Base-by-base conservation (phyloP, 1,140 invertebrate species). In the Coenobita brevimanus region DNA sequence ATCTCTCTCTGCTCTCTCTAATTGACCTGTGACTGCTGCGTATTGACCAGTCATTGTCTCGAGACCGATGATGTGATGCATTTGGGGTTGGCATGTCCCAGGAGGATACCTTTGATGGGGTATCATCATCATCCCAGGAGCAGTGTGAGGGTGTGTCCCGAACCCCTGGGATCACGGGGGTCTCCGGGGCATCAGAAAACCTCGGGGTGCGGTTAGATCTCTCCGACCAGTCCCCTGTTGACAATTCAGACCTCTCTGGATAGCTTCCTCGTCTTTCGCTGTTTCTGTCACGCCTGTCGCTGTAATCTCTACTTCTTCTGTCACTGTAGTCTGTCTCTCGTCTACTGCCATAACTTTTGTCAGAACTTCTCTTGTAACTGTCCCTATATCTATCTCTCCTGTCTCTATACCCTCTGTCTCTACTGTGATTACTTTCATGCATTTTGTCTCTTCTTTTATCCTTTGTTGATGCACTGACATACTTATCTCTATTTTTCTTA, bases 81-180 rank as follows among this genome's bases (percentile, higher is more conserved):
- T 94, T 93, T 0, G 98, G 98, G 0, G 98, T 98, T 0, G 97
- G 97, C 91, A 97, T 95, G 93, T 99, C 98, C 97, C 98, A 99
- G 67, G 95, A 95, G 4, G 97, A 98, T 90, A 94, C 94, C 90
- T 94, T 95, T 10, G 91, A 91, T 21, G 95, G 95, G 1, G 94
- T 94, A 41, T 95, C 95, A 88, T 94, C 93, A 30, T 97, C 96
- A 92, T 99, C 97, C 98, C 98, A 91, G 3, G 89, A 41, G n/a
- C 83, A 86, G 30, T 88, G 84, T 0, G 91, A 90, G 10, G 89
- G 90, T 3, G 89, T 89, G 69, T 89, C 90, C 75, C 88, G 90
- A 15, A 89, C 78, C 21, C 62, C 67, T 8, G 86, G 86, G 36
- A 87, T 82, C 36, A 46, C 54, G 3, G 89, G 90, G 0, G 89